Evolutionary conservation across 2,113 vertebrate genomes (phyloP).

Genomic region (Psilopsiagon aymara): DNA sequence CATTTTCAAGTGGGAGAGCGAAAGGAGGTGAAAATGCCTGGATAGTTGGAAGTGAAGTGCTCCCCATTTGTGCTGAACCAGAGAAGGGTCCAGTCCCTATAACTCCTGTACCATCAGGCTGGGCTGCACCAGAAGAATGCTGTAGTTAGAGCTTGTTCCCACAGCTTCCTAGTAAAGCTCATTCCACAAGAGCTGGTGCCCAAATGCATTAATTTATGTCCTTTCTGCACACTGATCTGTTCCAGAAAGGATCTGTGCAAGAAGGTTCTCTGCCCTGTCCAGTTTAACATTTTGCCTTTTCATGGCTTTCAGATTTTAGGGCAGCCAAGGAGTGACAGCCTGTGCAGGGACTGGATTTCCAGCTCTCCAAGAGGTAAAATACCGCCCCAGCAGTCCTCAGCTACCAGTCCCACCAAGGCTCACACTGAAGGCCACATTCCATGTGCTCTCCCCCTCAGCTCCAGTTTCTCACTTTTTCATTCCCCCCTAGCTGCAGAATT

Average conservation of each 20-base stretch:
- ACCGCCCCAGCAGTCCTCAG: not conserved
- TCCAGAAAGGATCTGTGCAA: not conserved
- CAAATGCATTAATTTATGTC: not conserved
- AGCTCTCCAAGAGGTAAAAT: not conserved
- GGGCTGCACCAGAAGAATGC: not conserved
- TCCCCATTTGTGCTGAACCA: rapidly evolving
- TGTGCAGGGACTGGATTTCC: not conserved
- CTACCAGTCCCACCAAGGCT: not conserved
- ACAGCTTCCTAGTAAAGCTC: not conserved
- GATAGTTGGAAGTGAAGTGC: not conserved
- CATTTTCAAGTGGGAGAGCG: not conserved
- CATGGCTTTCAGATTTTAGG: not conserved
- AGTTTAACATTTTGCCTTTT: not conserved
- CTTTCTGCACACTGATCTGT: not conserved
- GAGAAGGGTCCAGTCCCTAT: not conserved
- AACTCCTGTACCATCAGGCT: not conserved
- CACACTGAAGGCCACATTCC: not conserved
- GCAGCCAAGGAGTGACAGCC: not conserved
- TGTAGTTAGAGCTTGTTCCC: not conserved
- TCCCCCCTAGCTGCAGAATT: not conserved
- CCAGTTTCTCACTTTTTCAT: not conserved
- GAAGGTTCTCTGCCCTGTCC: not conserved
- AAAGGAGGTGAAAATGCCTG: constrained; percentile 6
- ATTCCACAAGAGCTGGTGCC: not conserved
- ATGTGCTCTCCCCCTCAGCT: not conserved